Evolutionary conservation across 2,797 vertebrate species (phyloP).

Genomic region (Betta splendens): DNA sequence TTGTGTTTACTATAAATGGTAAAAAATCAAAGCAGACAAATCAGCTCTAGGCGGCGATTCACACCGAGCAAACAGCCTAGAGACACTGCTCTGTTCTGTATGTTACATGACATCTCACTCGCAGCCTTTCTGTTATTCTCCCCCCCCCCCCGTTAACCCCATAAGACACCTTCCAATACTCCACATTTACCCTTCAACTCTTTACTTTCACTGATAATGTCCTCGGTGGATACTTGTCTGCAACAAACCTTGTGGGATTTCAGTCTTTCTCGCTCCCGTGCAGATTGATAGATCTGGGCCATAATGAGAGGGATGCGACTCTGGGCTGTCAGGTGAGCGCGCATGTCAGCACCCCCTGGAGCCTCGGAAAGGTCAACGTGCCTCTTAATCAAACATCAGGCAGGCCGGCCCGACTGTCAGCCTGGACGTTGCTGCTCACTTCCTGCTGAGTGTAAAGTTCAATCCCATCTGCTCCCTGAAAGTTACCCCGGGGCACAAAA

Average conservation of each 20-base stretch:
- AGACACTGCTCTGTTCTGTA: not conserved
- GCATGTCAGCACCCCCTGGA: slow-evolving; percentile 71
- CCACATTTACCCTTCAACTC: slow-evolving; percentile 25
- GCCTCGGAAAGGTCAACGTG: slow-evolving; percentile 79
- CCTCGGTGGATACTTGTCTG: slow-evolving; percentile 6
- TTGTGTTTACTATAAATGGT: slow-evolving; percentile 32
- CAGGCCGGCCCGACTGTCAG: slow-evolving; percentile 64
- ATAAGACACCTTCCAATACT: not conserved
- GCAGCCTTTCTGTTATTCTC: not conserved
- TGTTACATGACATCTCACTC: not conserved
- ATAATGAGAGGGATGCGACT: slow-evolving; percentile 67
- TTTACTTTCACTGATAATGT: slow-evolving; percentile 28
- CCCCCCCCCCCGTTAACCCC: not conserved
- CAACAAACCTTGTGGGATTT: slow-evolving; percentile 42
- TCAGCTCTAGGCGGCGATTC: slow-evolving; percentile 4
- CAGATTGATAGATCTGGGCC: slow-evolving; percentile 69
- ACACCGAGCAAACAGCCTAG: not conserved
- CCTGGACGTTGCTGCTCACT: slow-evolving; percentile 62
- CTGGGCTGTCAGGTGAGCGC: slow-evolving; percentile 67
- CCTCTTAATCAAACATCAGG: slow-evolving; percentile 84
- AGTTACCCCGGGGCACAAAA: slow-evolving; percentile 49
- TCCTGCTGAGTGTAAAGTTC: slow-evolving; percentile 79
- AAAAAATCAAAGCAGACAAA: slow-evolving; percentile 3
- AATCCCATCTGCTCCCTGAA: slow-evolving; percentile 67
- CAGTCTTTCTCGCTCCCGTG: slow-evolving; percentile 6